These are phyloP conservation scores for Oscheius myriophilus DNA, from an alignment of 2,888 invertebrate genomes.

Conservation along the genomic window DNA sequence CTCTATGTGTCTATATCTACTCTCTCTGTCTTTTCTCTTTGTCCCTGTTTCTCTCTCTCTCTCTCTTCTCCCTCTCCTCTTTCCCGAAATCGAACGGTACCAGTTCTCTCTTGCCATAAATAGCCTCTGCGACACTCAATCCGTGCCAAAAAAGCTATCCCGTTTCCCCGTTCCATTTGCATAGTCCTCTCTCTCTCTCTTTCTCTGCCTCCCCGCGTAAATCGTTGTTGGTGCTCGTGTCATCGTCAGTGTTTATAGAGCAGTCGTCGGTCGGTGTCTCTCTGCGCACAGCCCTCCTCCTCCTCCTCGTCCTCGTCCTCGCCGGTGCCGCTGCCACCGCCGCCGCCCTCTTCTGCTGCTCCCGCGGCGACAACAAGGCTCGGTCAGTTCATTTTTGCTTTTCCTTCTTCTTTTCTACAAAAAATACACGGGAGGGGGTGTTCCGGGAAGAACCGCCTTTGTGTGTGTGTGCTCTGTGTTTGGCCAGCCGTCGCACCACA, in stretches of 20 bases:
- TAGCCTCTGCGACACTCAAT: conserved; percentile 1
- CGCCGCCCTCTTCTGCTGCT: conserved; percentile 43
- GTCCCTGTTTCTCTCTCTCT: too few species aligned
- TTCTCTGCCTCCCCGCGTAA: neutral
- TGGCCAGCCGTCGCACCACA: too few species aligned
- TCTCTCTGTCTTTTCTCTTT: too few species aligned
- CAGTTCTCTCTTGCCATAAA: conserved; percentile 6
- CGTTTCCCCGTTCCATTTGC: neutral
- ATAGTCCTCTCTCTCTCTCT: conserved; percentile 15
- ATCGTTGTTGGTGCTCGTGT: neutral
- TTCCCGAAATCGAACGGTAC: too few species aligned
- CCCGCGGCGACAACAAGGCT: conserved; percentile 47
- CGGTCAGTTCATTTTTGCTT: conserved; percentile 38
- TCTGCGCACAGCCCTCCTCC: conserved; percentile 27
- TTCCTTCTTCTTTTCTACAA: neutral
- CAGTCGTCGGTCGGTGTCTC: conserved; percentile 37
- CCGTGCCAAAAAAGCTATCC: neutral
- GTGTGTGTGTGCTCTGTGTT: too few species aligned
- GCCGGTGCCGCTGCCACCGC: conserved; percentile 41
- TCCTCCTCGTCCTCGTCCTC: conserved; percentile 40
- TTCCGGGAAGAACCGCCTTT: too few species aligned
- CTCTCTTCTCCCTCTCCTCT: conserved; percentile 13
- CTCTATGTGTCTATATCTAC: too few species aligned
- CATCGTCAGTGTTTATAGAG: conserved; percentile 34
- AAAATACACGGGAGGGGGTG: too few species aligned